Base-by-base conservation (phyloP, 2,113 vertebrate genomes). In the Vanacampus margaritifer region DNA sequence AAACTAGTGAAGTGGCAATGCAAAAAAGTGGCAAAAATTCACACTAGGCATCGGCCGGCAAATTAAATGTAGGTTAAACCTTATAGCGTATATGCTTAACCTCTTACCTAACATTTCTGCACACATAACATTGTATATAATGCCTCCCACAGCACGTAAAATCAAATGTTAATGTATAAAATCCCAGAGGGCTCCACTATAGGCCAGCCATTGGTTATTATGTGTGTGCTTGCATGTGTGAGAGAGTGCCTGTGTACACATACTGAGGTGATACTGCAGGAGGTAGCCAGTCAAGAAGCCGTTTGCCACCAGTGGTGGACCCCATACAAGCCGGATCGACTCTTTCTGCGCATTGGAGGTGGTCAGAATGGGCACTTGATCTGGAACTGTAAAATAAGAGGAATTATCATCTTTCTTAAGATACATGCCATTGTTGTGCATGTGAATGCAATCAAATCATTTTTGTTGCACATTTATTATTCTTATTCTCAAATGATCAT, bases 211-310 rank as follows among this genome's bases (percentile, higher is more conserved):
- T 6, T 24, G 13, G 19, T 41, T 23, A 24, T 8, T 23, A 21
- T n/a, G 54, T 57, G 26, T 26, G 26, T 32, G 26, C 13, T 26
- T 24, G 24, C n/a, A 21, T 11, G 2, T 21, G 19, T 14, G 51
- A 10, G 9, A 23, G n/a, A 1, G 2, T 32, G 43, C 23, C 37
- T 48, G 43, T 57, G 64, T 70, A 32, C 45, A 93, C 95, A 32
- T 94, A 99, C 97, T 90, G 78, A 91, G 93, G 79, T 98, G 94
- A 73, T 95, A 94, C 58, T 95, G 93, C 68, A 99, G 90, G 26
- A 93, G 17, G 71, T 96, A 98, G 71, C 95, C 92, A 1, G 89
- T 94, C 36, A 98, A 89, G 81, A 95, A 84, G 50, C 97, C 97
- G 0, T 98, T 95, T 26, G 92, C 36, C 61, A 90, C 92, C 65